phyloP scores from a whole-genome alignment of 2,888 invertebrate genomes.

The Leptarthrus brevirostris region DNA sequence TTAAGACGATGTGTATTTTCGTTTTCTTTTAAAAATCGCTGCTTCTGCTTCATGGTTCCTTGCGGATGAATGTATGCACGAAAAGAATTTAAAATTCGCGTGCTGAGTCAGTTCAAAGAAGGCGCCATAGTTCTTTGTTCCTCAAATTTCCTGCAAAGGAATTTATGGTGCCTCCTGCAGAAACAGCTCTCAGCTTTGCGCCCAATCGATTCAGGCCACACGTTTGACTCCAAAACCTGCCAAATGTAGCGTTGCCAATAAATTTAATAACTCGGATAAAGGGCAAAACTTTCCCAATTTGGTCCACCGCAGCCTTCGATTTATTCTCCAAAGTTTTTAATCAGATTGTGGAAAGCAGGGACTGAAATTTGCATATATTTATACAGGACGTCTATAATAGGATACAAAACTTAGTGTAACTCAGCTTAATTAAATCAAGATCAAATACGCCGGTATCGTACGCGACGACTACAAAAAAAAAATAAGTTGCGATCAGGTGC shows the following conservation, averaged over 20 bases:
- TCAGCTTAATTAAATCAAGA: neutral
- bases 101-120: neutral
- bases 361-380: neutral
- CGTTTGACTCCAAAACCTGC: neutral
- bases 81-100: slow-evolving; percentile 25
- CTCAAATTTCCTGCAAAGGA: neutral
- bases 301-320: slow-evolving; percentile 14
- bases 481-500: slow-evolving; percentile 5
- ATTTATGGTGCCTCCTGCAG: neutral
- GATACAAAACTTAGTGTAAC: neutral
- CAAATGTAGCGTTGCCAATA: slow-evolving; percentile 13
- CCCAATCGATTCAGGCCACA: neutral
- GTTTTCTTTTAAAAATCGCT: neutral
- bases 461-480: neutral
- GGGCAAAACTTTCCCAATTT: slow-evolving; percentile 24
- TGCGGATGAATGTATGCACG: neutral
- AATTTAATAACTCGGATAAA: slow-evolving; percentile 23
- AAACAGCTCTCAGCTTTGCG: neutral
- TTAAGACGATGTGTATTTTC: too few relatives aligned
- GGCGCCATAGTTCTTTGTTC: neutral
- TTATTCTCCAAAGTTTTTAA: slow-evolving; percentile 27
- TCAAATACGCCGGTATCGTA: neutral
- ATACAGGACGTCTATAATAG: neutral
- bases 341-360: slow-evolving; percentile 7
- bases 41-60: neutral